Percentiles rank a stretch among this genome's conserved stretches.
phyloP scores from a whole-genome alignment of 2,797 vertebrate species.

The Monodelphis domestica region DNA sequence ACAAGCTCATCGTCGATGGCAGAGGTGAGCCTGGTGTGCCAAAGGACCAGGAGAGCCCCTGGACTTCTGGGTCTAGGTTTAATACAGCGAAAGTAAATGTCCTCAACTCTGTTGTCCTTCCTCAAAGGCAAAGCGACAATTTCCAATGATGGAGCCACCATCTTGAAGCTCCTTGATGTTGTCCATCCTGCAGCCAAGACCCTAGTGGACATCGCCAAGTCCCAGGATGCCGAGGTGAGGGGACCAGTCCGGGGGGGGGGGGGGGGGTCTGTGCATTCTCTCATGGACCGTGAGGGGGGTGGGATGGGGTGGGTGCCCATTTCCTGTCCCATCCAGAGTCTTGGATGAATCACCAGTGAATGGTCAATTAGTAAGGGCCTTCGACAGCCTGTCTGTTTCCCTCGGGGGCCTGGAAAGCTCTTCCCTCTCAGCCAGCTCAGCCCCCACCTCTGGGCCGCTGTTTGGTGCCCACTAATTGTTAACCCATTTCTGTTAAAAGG shows the following conservation, averaged over 20 bases:
- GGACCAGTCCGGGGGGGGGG: not conserved
- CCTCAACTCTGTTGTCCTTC: not conserved
- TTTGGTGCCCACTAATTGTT: not conserved
- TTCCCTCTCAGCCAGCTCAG: too few relatives aligned
- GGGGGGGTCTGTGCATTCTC: not conserved
- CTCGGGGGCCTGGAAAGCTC: too few relatives aligned
- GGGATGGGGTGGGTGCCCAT: too few relatives aligned
- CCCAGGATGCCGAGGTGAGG: conserved; percentile 97
- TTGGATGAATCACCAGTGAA: not conserved
- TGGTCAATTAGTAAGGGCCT: not conserved
- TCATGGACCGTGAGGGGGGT: too few relatives aligned
- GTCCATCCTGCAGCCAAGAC: conserved; percentile 98
- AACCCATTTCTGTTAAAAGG: not conserved
- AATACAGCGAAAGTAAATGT: conserved; percentile 33
- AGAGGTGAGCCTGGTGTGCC: conserved; percentile 85
- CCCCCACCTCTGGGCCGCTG: not conserved
- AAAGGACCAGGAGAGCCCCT: not conserved
- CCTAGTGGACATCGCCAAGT: conserved; percentile 97
- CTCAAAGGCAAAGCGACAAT: conserved; percentile 95
- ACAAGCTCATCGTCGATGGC: conserved; percentile 96
- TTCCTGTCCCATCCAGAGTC: too few relatives aligned
- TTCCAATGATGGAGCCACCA: conserved; percentile 98
- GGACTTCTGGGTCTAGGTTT: not conserved
- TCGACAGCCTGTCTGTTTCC: too few relatives aligned
- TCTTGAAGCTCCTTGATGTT: conserved; percentile 96